Conservation (phyloP, 2,797 vertebrate species). For the Sebastes alutus region DNA sequence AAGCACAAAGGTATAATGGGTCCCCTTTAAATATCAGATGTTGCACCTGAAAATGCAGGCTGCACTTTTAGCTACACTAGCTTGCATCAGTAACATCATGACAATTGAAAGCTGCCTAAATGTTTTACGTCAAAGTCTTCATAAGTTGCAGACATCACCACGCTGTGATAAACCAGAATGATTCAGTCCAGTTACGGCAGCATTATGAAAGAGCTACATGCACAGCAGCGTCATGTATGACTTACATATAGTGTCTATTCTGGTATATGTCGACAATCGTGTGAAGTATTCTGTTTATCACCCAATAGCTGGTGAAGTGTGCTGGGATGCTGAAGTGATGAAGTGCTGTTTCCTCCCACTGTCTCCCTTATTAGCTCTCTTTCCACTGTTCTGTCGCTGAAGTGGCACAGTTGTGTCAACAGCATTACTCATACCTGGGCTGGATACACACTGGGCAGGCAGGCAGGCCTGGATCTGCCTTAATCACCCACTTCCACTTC, state of each 20-base stretch:
- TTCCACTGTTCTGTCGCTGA: slow-evolving; percentile 25
- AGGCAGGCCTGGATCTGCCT: slow-evolving; percentile 53
- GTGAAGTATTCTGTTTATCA: slow-evolving; percentile 44
- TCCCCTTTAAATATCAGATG: too few relatives aligned
- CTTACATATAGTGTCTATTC: slow-evolving; percentile 31
- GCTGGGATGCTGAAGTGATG: slow-evolving; percentile 35
- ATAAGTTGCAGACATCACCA: not conserved
- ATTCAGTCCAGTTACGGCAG: not conserved
- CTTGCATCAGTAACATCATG: not conserved
- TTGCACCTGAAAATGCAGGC: too few relatives aligned
- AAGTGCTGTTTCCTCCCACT: slow-evolving; percentile 57
- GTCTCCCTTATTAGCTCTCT: slow-evolving; percentile 49
- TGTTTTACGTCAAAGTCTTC: not conserved
- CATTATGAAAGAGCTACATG: not conserved
- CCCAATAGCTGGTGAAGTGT: slow-evolving; percentile 33
- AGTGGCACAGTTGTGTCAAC: slow-evolving; percentile 64
- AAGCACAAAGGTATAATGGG: too few relatives aligned
- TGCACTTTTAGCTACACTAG: too few relatives aligned
- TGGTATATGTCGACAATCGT: slow-evolving; percentile 24
- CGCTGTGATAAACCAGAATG: not conserved
- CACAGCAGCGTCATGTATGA: not conserved
- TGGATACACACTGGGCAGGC: slow-evolving; percentile 35
- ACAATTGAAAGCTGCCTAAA: not conserved
- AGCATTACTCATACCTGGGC: slow-evolving; percentile 68
- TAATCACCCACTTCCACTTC: slow-evolving; percentile 74